phyloP scores from a whole-genome alignment of 2,113 vertebrate genomes.

The Rostratula benghalensis region DNA sequence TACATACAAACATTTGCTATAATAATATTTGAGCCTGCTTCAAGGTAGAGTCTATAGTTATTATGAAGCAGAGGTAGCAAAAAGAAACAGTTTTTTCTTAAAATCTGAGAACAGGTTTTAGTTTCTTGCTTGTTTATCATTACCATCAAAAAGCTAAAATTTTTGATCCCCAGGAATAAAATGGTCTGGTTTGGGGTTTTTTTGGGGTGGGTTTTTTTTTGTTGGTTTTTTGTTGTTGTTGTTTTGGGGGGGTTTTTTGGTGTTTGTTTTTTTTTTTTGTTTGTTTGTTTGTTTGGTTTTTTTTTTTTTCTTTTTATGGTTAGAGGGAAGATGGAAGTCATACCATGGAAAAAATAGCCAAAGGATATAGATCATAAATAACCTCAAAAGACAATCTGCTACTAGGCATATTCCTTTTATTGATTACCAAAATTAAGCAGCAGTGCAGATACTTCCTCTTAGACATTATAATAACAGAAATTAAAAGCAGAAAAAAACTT shows the following conservation, averaged over 20 bases:
- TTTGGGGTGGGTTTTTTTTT: too few species aligned
- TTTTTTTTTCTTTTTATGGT: neutral
- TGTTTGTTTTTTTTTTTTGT: too few species aligned
- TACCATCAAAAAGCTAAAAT: neutral
- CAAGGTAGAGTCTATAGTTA: neutral
- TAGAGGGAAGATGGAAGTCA: neutral
- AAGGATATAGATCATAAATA: neutral
- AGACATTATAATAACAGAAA: neutral
- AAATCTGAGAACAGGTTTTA: neutral
- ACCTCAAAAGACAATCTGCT: neutral
- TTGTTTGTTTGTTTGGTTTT: neutral
- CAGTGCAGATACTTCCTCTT: neutral
- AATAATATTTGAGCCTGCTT: neutral
- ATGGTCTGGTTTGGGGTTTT: neutral
- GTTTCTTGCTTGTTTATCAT: neutral
- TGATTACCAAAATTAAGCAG: neutral
- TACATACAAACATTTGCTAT: neutral
- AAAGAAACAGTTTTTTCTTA: neutral
- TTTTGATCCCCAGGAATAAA: neutral
- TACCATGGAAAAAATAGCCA: neutral
- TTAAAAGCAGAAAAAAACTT: neutral
- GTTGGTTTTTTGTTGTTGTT: too few species aligned
- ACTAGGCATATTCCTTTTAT: neutral
- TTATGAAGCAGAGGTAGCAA: neutral
- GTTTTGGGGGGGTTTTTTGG: too few species aligned